Evolutionary conservation across 2,888 invertebrate species (phyloP).

Genomic region (Leptarthrus brevirostris): DNA sequence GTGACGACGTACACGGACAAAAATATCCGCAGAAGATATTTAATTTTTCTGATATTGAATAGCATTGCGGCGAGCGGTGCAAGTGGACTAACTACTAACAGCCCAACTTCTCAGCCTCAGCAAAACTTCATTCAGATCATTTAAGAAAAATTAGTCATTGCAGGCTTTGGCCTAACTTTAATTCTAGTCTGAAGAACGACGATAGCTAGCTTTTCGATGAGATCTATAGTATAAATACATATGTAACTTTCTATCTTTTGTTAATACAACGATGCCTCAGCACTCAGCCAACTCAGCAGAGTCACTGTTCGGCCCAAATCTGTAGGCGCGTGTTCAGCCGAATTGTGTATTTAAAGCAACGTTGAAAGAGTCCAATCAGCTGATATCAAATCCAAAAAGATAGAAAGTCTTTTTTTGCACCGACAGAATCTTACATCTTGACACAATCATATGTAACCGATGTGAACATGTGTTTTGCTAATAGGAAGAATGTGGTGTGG

Average conservation of each 20-base stretch:
- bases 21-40: conserved; percentile 36
- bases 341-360: conserved; percentile 14
- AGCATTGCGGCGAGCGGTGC: background rate
- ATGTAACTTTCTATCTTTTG: background rate
- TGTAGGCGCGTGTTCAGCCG: background rate
- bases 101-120: background rate
- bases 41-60: conserved; percentile 4
- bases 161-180: background rate
- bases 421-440: conserved; percentile 10
- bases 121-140: conserved; percentile 35
- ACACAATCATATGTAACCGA: conserved; percentile 31
- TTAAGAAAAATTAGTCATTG: conserved; percentile 41
- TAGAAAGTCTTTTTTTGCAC: conserved; percentile 6
- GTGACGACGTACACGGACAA: conserved; percentile 23
- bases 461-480: conserved; percentile 8
- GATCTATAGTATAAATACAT: too few relatives aligned
- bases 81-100: background rate
- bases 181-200: too few relatives aligned
- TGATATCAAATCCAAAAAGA: background rate
- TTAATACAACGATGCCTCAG: background rate
- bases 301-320: background rate
- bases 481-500: conserved; percentile 26
- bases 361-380: conserved; percentile 11
- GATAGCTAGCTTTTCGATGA: background rate
- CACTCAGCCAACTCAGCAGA: background rate